Percentiles rank a stretch among this genome's conserved stretches.
Evolutionary conservation across 35 echinoderm and acorn worm genomes (phyloP).

Genomic region (Acanthaster planci): DNA sequence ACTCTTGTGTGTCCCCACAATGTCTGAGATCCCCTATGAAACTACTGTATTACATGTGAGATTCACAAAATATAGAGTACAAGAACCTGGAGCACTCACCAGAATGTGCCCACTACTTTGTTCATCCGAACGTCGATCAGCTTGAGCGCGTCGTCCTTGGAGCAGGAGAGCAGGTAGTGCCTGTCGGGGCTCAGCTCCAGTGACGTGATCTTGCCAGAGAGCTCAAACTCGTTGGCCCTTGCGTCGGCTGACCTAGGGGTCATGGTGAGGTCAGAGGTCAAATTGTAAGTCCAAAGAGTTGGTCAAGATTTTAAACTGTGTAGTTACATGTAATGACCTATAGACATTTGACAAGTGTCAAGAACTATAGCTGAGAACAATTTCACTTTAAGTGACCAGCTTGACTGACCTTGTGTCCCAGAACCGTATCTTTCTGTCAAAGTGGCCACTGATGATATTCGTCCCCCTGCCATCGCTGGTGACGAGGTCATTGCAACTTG

Average conservation of each 20-base stretch:
- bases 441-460: conserved; percentile 95
- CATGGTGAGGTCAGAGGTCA: neutral
- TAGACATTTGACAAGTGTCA: neutral
- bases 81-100: conserved; percentile 78
- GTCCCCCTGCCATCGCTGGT: conserved; percentile 85
- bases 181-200: conserved; percentile 82
- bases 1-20: too few species aligned
- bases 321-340: neutral
- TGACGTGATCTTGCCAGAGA: conserved; percentile 90
- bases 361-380: neutral
- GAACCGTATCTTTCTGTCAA: conserved; percentile 93
- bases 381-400: neutral
- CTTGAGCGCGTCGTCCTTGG: conserved; percentile 71
- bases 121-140: conserved; percentile 85
- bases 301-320: neutral
- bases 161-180: conserved; percentile 54
- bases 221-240: conserved; percentile 61
- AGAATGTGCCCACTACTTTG: conserved; percentile 61
- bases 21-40: too few species aligned
- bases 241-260: conserved; percentile 64
- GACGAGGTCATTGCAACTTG: conserved; percentile 96
- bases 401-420: conserved; percentile 87
- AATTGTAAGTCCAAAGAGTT: neutral
- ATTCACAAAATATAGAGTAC: too few species aligned
- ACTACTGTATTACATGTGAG: too few species aligned